A percentile compares a stretch with the other conserved stretches of the same genome.
Evolutionary conservation across 1,140 invertebrate species (phyloP).

Genomic region (Leptoteleia sp.): DNA sequence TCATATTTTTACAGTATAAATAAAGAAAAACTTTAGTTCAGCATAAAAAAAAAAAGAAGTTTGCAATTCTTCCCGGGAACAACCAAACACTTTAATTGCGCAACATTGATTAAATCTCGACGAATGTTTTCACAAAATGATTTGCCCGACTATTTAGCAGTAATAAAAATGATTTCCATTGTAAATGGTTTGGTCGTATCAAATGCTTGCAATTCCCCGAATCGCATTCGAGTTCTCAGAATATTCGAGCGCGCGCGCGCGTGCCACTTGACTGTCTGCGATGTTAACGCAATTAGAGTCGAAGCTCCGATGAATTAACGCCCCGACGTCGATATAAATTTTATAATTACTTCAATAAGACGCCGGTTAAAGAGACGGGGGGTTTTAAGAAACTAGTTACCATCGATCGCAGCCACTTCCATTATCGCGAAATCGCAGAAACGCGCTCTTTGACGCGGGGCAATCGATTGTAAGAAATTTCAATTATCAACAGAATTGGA

Average conservation of each 20-base stretch:
- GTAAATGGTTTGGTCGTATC: not conserved
- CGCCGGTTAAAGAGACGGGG: not conserved
- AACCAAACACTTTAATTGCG: too few relatives aligned
- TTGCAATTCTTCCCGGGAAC: too few relatives aligned
- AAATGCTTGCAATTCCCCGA: conserved; percentile 2
- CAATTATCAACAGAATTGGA: conserved; percentile 40
- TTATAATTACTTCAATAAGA: conserved; percentile 21
- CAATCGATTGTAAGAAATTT: conserved; percentile 49
- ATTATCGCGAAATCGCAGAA: conserved; percentile 34
- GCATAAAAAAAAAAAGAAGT: too few relatives aligned
- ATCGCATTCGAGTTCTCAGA: conserved; percentile 2
- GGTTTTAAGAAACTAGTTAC: conserved; percentile 22
- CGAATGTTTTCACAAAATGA: too few relatives aligned
- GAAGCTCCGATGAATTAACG: conserved; percentile 6
- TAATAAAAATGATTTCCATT: conserved; percentile 2
- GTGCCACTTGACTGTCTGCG: not conserved
- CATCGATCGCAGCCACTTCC: conserved; percentile 28
- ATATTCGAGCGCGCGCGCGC: not conserved
- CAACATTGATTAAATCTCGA: too few relatives aligned
- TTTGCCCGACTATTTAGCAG: too few relatives aligned
- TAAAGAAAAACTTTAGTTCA: too few relatives aligned
- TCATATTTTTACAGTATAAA: too few relatives aligned
- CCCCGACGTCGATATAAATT: conserved; percentile 13
- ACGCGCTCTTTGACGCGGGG: conserved; percentile 33
- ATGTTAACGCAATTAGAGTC: conserved; percentile 17